A percentile compares a stretch with the other conserved stretches of the same genome.
Conservation (phyloP, 2,888 invertebrate species). For the Idaea straminata region DNA sequence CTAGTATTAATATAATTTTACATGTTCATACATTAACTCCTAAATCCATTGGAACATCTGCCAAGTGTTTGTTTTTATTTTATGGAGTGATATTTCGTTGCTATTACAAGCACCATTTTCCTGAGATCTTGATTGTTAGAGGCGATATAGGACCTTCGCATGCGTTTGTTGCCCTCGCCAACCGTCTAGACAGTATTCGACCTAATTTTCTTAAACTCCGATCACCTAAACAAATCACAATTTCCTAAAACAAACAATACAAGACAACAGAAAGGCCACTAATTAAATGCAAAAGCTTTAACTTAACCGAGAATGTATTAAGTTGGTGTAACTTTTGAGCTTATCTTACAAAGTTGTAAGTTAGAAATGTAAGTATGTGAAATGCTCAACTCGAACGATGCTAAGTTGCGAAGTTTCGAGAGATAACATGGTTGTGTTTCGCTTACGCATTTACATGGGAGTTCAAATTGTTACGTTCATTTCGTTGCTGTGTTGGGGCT, state of each 20-base stretch:
- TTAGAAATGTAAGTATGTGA: not conserved
- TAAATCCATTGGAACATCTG: too few species aligned
- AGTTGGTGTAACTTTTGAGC: not conserved
- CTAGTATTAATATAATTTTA: too few species aligned
- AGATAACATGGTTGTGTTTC: not conserved
- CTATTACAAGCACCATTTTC: too few species aligned
- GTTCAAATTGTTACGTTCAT: not conserved
- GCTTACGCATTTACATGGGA: not conserved
- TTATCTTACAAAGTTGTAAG: not conserved
- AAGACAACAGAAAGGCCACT: not conserved
- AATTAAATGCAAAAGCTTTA: slow-evolving; percentile 1
- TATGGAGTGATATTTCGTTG: too few species aligned
- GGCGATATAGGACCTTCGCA: too few species aligned
- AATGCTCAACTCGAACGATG: not conserved
- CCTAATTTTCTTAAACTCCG: not conserved
- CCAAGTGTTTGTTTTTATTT: too few species aligned
- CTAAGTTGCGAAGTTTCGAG: not conserved
- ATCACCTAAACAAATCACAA: not conserved
- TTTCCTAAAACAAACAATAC: not conserved
- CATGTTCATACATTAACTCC: too few species aligned
- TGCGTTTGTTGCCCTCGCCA: too few species aligned
- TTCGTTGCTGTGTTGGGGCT: not conserved
- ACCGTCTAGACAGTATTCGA: not conserved
- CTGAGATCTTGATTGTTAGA: too few species aligned
- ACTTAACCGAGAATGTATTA: slow-evolving; percentile 1